A percentile compares a stretch with the other conserved stretches of the same genome.
Conservation (phyloP, 2,113 vertebrate genomes). For the Phaethornis superciliosus region DNA sequence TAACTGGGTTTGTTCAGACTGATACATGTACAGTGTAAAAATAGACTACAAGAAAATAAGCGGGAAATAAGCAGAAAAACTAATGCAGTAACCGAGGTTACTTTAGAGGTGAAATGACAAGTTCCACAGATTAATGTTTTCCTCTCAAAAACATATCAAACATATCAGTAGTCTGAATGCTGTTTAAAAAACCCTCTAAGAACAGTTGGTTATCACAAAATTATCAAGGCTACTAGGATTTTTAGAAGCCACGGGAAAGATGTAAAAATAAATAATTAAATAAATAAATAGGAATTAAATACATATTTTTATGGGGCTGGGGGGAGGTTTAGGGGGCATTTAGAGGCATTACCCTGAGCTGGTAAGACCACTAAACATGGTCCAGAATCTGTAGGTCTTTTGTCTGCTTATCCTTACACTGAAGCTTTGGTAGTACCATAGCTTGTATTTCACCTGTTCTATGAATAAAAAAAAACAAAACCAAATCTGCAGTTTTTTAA, state of each 20-base stretch:
- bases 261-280: no score
- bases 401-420: neutral
- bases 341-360: neutral
- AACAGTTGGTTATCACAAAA: neutral
- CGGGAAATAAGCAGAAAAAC: neutral
- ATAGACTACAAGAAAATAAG: neutral
- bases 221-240: neutral
- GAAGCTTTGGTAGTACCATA: neutral
- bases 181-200: neutral
- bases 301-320: neutral
- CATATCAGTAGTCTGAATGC: neutral
- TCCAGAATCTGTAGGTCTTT: neutral
- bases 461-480: neutral
- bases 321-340: accelerated
- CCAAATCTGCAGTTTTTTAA: neutral
- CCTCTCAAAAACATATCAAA: neutral
- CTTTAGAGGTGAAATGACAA: neutral
- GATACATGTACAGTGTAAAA: neutral
- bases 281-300: no score
- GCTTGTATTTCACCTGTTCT: neutral
- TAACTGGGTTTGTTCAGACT: neutral
- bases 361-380: no score
- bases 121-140: neutral
- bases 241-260: neutral
- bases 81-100: neutral